Base-by-base conservation (phyloP, 2,113 vertebrate genomes). In the Sprattus sprattus region DNA sequence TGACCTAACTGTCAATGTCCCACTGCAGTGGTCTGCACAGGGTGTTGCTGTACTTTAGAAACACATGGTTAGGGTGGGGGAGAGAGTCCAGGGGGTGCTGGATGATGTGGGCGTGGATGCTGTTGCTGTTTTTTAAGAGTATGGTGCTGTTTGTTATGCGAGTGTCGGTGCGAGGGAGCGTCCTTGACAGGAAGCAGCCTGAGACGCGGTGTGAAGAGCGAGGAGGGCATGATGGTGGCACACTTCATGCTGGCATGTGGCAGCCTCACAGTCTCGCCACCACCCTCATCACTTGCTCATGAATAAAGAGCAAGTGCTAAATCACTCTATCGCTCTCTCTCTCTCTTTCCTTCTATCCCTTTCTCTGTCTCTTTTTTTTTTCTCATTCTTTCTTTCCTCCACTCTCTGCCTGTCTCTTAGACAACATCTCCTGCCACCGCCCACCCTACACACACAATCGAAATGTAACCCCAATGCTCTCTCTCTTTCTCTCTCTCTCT, bases 231-330 rank as follows among this genome's bases (percentile, higher is more conserved):
- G 46, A 60, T 83, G 64, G 81, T 60, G 81, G 20, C 64, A 47
- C 22, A 54, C 64, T 85, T 85, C 84, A 45, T 83, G 81, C 84
- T 88, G 86, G 60, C 83, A 28, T 81, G 25, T 50, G 86, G 32
- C 83, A 87, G 82, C 83, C 50, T 64, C 86, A 25, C 83, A 82
- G 84, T 13, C 15, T 16, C 81, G 47, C 7, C 81, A 60, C 49
- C 81, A 81, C 83, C 39, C 39, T 39, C 39, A 39, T 39, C 44
- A 85, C 47, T 71, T 52, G 64, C 57, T 84, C 75, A 84, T 60
- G 20, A 60, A 28, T 84, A 83, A 64, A 83, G 11, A 86, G 82
- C 45, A 44, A 86, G 13, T 81, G 86, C 50, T 81, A 32, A 82
- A 60, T 60, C 57, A 60, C 54, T 60, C 50, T 54, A 4, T 15